Base-by-base conservation (phyloP, 1,140 invertebrate genomes). In the Vollenhovia emeryi region DNA sequence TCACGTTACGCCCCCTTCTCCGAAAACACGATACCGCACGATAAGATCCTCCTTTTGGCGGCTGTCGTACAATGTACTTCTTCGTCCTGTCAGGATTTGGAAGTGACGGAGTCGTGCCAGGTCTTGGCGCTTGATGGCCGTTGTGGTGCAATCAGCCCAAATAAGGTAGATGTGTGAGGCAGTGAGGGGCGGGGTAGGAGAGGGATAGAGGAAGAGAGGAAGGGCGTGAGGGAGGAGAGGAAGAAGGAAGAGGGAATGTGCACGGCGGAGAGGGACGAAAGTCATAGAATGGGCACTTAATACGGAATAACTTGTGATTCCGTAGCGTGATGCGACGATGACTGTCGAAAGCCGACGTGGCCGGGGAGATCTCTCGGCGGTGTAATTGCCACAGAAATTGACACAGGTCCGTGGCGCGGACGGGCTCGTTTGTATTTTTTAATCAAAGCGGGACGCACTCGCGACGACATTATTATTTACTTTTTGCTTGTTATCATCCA, bases 131-230 rank as follows among this genome's bases (percentile, higher is more conserved):
- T 83, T 86, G 88, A 90, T 36, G 82, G 82, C 86, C 55, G 88
- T 87, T 90, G 78, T 89, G 86, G 76, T 66, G 88, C 87, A 89
- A 90, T 90, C 89, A 87, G 74, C 45, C 83, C 83, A 79, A 90
- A 90, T 89, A 90, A 89, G 86, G 83, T 36, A 48, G 27, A 45
- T 64, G 64, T 59, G 73, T 78, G 36, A 57, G 62, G 36, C 18
- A 83, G 79, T 57, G 60, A 50, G 68, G 59, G 15, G 27, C 24
- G 48, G 57, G 69, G 27, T 71, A 27, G 64, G 30, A 71, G 30
- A 55, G 62, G 6, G 76, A 78, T 11, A 33, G 48, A 33, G 21
- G 50, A 36, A 36, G 11, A 60, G 7, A 36, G 36, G 6, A 43
- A 76, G 55, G 79, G 11, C 6, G 18, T 1, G 8, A 24, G 3